Base-by-base conservation (phyloP, 2,797 vertebrate species). In the Coregonus suidteri region DNA sequence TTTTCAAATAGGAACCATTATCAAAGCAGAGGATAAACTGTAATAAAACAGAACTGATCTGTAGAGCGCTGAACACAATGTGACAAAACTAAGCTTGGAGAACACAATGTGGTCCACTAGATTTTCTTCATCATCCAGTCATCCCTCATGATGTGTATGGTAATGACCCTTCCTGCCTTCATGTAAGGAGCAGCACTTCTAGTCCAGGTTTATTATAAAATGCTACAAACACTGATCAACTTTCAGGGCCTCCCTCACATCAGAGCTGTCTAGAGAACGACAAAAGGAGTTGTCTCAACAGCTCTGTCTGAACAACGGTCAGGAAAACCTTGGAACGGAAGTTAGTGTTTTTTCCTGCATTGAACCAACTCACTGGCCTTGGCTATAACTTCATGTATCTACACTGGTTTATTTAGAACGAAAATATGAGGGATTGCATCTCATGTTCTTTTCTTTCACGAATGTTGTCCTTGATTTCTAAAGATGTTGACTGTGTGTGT, bases 401-500 rank as follows among this genome's bases (percentile, higher is more conserved):
- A 20, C 59, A 11, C 9, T 47, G 7, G n/a, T 64, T 64, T 30
- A 64, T 64, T 64, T 20, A 20, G 3, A 20, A 20, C 59, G 4
- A 64, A 25, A 25, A 20, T 64, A 16, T 64, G 59, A 25, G 4
- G 20, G 25, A 64, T 25, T 64, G 59, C 9, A 30, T 64, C 41
- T 47, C 41, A 47, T 47, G 41, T 47, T 47, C 7, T 47, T 47
- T 47, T 47, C 41, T 47, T 47, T 47, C 41, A 47, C 41, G 0
- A 47, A 47, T 47, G 41, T 47, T 47, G 41, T 47, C 41, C 7
- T 9, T 41, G 41, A 41, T 41, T 47, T 47, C 41, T 11, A 47
- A 47, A 47, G 41, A 47, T 11, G 9, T 47, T 3, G 41, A 47
- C 9, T 85, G 84, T 82, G 78, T 88, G 79, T 81, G 16, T 84